Evolutionary conservation across 2,113 vertebrate species (phyloP).

Genomic region (Sinocyclocheilus rhinocerous): DNA sequence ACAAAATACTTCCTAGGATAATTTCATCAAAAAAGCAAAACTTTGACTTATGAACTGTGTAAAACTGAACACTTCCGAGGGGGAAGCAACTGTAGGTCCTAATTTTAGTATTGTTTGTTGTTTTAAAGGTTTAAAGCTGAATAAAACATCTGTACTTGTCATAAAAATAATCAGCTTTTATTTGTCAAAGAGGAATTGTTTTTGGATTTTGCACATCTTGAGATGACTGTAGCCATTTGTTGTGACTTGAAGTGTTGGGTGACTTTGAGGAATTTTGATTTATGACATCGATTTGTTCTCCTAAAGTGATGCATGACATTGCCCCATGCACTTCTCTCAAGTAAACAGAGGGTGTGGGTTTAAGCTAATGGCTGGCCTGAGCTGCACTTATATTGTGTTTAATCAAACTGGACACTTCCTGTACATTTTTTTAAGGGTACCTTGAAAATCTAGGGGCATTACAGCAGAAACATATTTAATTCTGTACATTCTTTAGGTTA

Average conservation of each 20-base stretch:
- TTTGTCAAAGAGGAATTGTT: neutral
- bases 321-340: slow-evolving; percentile 29
- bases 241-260: neutral
- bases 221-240: slow-evolving; percentile 44
- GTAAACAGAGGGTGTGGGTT: slow-evolving; percentile 46
- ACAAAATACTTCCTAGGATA: neutral
- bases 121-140: neutral
- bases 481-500: slow-evolving; percentile 18
- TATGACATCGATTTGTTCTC: slow-evolving; percentile 45
- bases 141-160: neutral
- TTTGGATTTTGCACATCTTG: slow-evolving; percentile 34
- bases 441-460: slow-evolving; percentile 28
- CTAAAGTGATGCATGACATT: slow-evolving; percentile 32
- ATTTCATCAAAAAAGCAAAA: no score
- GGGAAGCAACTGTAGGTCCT: neutral
- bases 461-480: neutral
- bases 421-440: neutral
- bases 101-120: neutral
- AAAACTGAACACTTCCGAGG: neutral
- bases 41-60: no score
- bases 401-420: slow-evolving; percentile 35
- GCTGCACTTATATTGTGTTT: slow-evolving; percentile 41
- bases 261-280: slow-evolving; percentile 45
- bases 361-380: slow-evolving; percentile 41
- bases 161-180: neutral